Evolutionary conservation across 2,113 vertebrate species (phyloP).

Genomic region (Suncus etruscus): DNA sequence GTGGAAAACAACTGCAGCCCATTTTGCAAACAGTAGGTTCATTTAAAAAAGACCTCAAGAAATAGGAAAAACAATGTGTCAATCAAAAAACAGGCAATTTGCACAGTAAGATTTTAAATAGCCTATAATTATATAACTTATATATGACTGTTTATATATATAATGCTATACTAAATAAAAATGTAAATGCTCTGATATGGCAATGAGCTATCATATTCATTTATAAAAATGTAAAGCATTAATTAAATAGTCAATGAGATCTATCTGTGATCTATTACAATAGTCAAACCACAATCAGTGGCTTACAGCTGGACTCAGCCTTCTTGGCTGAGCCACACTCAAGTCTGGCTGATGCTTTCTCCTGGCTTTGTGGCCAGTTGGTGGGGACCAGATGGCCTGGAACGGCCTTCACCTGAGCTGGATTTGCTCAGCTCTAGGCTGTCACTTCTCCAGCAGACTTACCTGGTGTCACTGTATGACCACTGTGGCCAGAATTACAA

Average conservation of each 20-base stretch:
- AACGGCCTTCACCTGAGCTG: slow-evolving; percentile 41
- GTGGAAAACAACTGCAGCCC: neutral
- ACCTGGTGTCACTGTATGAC: neutral
- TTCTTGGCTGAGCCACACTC: neutral
- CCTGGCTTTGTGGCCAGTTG: neutral
- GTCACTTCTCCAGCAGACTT: neutral
- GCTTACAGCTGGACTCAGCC: too few species aligned
- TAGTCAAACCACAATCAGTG: neutral
- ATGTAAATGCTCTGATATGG: slow-evolving; percentile 37
- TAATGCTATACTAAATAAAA: neutral
- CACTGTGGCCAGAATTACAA: neutral
- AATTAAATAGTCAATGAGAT: neutral
- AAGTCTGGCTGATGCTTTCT: neutral
- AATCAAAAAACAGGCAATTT: slow-evolving; percentile 5
- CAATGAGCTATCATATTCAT: neutral
- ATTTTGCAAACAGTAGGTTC: slow-evolving; percentile 28
- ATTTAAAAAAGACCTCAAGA: slow-evolving; percentile 23
- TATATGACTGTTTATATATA: neutral
- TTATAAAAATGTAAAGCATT: slow-evolving; percentile 20
- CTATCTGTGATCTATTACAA: neutral
- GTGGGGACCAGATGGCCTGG: slow-evolving; percentile 16
- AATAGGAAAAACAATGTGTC: slow-evolving; percentile 38
- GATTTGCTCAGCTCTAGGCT: neutral
- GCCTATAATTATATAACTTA: slow-evolving; percentile 10
- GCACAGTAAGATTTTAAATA: slow-evolving; percentile 43